Base-by-base conservation (phyloP, 2,888 invertebrate species). In the Cremastinae sp. region DNA sequence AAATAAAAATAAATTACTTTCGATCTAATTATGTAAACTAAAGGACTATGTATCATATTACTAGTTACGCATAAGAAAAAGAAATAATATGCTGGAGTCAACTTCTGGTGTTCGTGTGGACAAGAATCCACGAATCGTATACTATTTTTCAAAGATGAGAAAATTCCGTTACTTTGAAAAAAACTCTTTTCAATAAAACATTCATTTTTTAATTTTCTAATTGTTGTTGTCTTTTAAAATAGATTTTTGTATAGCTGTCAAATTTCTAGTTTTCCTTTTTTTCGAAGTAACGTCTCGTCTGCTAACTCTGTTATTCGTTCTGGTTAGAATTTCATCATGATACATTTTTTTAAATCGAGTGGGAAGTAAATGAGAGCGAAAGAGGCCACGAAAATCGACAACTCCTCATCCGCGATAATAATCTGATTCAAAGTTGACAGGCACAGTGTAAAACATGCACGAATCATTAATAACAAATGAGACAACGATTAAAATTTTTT, bases 31-130 rank as follows among this genome's bases (percentile, higher is more conserved):
- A 83, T 80, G 81, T 84, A 82, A 64, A 83, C 75, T 83, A 82
- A 83, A 78, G 79, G 81, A 81, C 80, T 83, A 84, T 84, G 83
- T 84, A 85, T 82, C 80, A 83, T 83, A 83, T 79, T 83, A 76
- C 79, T 71, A 65, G 55, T 53, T 43, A 43, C n/a, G 16, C 53
- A 74, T 81, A 82, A 83, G 82, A 80, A 69, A 75, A 79, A 74
- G 73, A 71, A 77, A 69, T 78, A 76, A 77, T 74, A 74, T 77
- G 81, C 75, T 72, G 79, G 76, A 78, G 80, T 79, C 78, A 79
- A 81, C 59, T 71, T 82, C 78, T 80, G 72, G 80, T 78, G 53
- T 75, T 76, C 74, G 77, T 77, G 81, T 76, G 75, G 74, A 77
- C 78, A 71, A 47, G 72, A 75, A 69, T 74, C 72, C 62, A 64